Percentiles rank a stretch among this genome's conserved stretches.
Conservation (phyloP, 2,797 vertebrate genomes). For the Masticophis lateralis region DNA sequence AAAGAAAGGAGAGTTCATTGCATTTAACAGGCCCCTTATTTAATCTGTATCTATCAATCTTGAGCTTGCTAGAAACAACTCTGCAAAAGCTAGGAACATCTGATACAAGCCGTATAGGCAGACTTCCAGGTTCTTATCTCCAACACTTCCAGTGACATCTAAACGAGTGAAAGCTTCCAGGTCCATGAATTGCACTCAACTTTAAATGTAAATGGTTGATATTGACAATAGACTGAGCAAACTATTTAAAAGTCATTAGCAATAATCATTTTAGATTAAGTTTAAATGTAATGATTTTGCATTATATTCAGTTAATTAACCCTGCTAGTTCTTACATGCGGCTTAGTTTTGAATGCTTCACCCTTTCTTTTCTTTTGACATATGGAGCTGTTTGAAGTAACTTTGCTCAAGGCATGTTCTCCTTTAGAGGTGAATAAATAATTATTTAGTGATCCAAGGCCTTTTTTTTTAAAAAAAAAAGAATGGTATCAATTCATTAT, state of each 20-base stretch:
- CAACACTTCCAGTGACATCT: background rate
- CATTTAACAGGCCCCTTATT: background rate
- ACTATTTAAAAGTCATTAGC: background rate
- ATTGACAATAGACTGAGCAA: background rate
- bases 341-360: background rate
- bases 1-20: background rate
- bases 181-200: background rate
- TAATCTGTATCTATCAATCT: background rate
- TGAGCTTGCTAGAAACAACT: background rate
- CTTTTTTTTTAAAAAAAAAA: background rate
- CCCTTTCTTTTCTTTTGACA: background rate
- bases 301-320: background rate
- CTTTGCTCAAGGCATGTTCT: conserved; percentile 3
- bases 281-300: background rate
- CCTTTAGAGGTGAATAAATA: background rate
- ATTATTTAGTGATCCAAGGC: background rate
- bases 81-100: background rate
- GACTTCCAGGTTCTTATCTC: background rate
- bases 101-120: background rate
- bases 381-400: background rate
- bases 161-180: background rate
- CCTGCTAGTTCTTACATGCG: background rate
- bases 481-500: background rate
- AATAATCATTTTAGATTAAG: background rate
- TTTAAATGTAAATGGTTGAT: background rate